A percentile compares a stretch with the other conserved stretches of the same genome.
Evolutionary conservation across 2,888 invertebrate species (phyloP).

Genomic region (Melanostoma mellinum): DNA sequence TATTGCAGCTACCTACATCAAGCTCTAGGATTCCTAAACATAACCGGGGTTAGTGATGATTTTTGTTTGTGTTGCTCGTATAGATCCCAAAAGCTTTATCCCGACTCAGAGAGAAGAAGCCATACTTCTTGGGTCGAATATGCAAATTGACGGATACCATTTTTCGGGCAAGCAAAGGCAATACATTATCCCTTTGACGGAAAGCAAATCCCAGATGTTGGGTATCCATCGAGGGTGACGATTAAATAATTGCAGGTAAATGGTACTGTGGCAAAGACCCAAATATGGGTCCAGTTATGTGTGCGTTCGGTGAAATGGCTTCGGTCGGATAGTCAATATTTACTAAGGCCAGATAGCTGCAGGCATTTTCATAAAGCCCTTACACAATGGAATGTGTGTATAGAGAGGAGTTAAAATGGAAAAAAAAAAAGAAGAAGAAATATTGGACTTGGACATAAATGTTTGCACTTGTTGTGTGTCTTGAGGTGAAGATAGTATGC

Average conservation of each 20-base stretch:
- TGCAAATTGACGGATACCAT: slow-evolving; percentile 69
- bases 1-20: slow-evolving; percentile 51
- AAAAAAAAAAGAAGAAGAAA: slow-evolving; percentile 24
- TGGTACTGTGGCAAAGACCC: slow-evolving; percentile 47
- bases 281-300: slow-evolving; percentile 61
- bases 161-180: slow-evolving; percentile 54
- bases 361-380: slow-evolving; percentile 15
- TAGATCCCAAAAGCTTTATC: slow-evolving; percentile 52
- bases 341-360: slow-evolving; percentile 45
- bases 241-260: slow-evolving; percentile 73
- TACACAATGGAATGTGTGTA: background rate
- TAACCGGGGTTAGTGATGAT: slow-evolving; percentile 44
- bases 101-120: slow-evolving; percentile 33
- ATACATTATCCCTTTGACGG: slow-evolving; percentile 72
- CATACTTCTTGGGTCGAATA: slow-evolving; percentile 58
- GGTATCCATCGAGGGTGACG: slow-evolving; percentile 71
- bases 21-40: slow-evolving; percentile 43
- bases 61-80: slow-evolving; percentile 29
- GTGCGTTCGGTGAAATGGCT: slow-evolving; percentile 52
- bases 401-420: background rate
- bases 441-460: slow-evolving; percentile 58
- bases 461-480: slow-evolving; percentile 22
- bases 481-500: background rate
- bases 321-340: slow-evolving; percentile 60
- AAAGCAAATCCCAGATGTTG: slow-evolving; percentile 71